Conservation (phyloP, 92 coral and sea anemone genomes). For the Porites evermanni region DNA sequence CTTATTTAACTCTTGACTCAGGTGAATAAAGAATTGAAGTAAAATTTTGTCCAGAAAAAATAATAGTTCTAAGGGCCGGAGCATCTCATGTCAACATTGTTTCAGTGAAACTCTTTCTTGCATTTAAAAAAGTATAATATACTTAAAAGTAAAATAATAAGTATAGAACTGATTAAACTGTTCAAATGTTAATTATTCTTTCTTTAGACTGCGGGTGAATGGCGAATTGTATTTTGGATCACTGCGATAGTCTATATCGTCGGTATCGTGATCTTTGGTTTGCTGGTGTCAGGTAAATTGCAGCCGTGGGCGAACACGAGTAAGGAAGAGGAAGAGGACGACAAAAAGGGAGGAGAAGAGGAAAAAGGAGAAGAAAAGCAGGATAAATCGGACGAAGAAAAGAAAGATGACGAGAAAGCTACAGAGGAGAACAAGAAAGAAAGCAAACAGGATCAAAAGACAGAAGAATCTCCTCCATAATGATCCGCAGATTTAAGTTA, state of each 20-base stretch:
- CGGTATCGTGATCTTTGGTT: slow-evolving; percentile 90
- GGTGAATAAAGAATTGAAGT: too few relatives aligned
- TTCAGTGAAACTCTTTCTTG: too few relatives aligned
- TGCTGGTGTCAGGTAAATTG: slow-evolving; percentile 91
- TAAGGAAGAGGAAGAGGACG: slow-evolving; percentile 65
- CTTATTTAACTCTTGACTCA: too few relatives aligned
- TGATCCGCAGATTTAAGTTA: not conserved
- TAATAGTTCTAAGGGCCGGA: too few relatives aligned
- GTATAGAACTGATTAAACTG: not conserved
- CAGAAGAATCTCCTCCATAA: slow-evolving; percentile 57
- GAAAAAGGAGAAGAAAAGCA: slow-evolving; percentile 51
- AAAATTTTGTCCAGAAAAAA: too few relatives aligned
- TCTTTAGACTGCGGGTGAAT: slow-evolving; percentile 90
- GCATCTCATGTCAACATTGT: too few relatives aligned
- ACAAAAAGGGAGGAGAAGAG: slow-evolving; percentile 44
- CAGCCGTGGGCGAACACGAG: slow-evolving; percentile 93
- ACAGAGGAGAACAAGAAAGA: slow-evolving; percentile 57
- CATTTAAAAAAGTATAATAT: too few relatives aligned
- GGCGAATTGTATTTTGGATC: slow-evolving; percentile 99
- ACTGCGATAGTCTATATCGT: slow-evolving; percentile 87
- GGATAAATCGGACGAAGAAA: slow-evolving; percentile 54
- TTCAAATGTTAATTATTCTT: not conserved
- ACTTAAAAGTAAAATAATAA: too few relatives aligned
- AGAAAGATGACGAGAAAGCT: slow-evolving; percentile 61
- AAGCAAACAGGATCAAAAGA: slow-evolving; percentile 51